Evolutionary conservation across 2,888 invertebrate genomes (phyloP).

Genomic region (Papilio elwesi): DNA sequence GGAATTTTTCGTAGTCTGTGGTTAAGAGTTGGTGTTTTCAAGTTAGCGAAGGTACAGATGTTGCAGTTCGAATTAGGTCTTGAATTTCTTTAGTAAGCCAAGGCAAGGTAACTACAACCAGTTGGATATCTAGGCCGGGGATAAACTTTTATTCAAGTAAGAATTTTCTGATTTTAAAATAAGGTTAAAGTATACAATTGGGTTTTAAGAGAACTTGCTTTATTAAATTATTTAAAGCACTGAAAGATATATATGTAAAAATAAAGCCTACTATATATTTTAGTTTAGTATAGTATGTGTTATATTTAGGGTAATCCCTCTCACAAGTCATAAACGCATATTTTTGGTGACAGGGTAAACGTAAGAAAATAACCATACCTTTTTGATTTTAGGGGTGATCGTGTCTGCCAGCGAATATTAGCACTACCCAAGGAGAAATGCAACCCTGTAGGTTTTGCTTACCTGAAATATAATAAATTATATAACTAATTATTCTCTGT

Average conservation of each 20-base stretch:
- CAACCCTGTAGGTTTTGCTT: background rate
- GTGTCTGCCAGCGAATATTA: background rate
- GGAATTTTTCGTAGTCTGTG: conserved; percentile 19
- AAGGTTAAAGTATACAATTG: background rate
- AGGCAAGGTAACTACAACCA: conserved; percentile 24
- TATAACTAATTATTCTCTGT: background rate
- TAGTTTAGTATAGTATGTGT: no score
- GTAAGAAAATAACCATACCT: no score
- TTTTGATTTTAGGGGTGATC: background rate
- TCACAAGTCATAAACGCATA: no score
- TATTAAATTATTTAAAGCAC: no score
- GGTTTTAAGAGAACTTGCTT: background rate
- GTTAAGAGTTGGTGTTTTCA: conserved; percentile 23
- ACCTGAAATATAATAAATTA: background rate
- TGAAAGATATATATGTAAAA: no score
- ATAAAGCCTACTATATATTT: no score
- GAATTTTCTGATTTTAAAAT: background rate
- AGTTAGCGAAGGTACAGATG: conserved; percentile 26
- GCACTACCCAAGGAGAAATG: background rate
- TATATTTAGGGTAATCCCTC: no score
- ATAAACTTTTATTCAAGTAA: conserved; percentile 14
- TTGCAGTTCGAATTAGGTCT: conserved; percentile 37
- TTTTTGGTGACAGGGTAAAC: no score
- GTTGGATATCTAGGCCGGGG: conserved; percentile 22
- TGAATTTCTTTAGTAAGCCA: conserved; percentile 37